Percentiles rank a stretch among this genome's conserved stretches.
phyloP scores from a whole-genome alignment of 1,140 invertebrate genomes.

The Lordiphosa collinella region DNA sequence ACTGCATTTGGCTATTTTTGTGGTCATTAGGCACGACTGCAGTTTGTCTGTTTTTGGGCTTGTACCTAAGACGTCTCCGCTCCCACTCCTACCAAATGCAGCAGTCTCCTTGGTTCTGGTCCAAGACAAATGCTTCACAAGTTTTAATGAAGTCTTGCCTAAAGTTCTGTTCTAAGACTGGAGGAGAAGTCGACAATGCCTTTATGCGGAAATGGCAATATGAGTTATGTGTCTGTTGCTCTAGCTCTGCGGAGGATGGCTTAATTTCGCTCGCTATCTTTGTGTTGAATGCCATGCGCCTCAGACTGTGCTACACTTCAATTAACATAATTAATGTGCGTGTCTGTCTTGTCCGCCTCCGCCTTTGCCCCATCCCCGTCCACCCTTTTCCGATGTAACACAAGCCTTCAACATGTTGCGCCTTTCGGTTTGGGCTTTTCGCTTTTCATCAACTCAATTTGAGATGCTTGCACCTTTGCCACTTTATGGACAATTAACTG shows the following conservation, averaged over 20 bases:
- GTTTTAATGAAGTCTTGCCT: constrained; percentile 15
- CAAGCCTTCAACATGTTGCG: background rate
- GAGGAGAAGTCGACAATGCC: constrained; percentile 14
- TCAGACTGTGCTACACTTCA: constrained; percentile 54
- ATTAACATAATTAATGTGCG: constrained; percentile 72
- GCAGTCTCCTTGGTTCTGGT: constrained; percentile 5
- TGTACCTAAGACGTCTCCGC: background rate
- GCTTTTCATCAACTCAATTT: constrained; percentile 7
- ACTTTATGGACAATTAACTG: constrained; percentile 10
- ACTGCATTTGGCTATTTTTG: constrained; percentile 68
- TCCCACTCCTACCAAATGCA: constrained; percentile 3
- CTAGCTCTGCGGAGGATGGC: constrained; percentile 23
- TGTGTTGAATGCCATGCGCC: constrained; percentile 8
- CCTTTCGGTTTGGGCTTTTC: constrained; percentile 2
- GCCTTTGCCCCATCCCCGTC: background rate
- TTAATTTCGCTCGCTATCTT: constrained; percentile 19
- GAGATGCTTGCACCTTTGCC: constrained; percentile 9
- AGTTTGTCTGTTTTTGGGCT: constrained; percentile 43
- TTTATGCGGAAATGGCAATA: constrained; percentile 63
- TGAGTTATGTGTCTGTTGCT: constrained; percentile 64
- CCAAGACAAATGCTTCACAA: constrained; percentile 6
- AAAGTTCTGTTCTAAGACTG: constrained; percentile 27
- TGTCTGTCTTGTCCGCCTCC: constrained; percentile 14
- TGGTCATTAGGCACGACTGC: constrained; percentile 64
- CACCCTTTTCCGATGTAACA: no score